Evolutionary conservation across 2,797 vertebrate genomes (phyloP), one percentile per base, ranked within the genome.

Genomic region (Megalops cyprinoides): DNA sequence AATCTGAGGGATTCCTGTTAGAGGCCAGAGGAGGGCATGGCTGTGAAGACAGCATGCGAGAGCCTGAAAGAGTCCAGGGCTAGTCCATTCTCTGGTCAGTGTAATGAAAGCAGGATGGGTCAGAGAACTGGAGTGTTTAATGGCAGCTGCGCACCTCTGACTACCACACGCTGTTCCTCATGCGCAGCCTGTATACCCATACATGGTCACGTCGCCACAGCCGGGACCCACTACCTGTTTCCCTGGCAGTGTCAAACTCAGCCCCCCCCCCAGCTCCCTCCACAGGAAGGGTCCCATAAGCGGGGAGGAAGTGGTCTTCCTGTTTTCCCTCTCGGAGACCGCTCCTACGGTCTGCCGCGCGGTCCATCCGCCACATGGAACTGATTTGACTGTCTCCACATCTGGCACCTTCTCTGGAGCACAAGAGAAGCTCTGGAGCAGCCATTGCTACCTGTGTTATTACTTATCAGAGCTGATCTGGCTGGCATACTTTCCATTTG

Each of bases 321-420:
- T 65, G 60, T 65, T 65, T 65, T 65, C 60, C 60, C 20, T 65
- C 60, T 65, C 60, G 7, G 60, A 65, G 31, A 37, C 31, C 12
- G 37, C 37, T 60, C 60, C 60, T 37, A 65, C 4, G 60, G 60
- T 31, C 14, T 1, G 4, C 60, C 37, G 60, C 28, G 31, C 31
- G 18, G 60, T 37, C 37, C 6, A 65, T 65, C 60, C 31, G 60
- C 28, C 60, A 65, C 31, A 37, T 65, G 60, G 60, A 65, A 37
- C 28, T 14, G 12, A 34, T 65, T 65, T 34, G 12, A 4, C 60
- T 31, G 14, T 12, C 28, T 31, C 28, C 12, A 65, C 60, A 65
- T 65, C 60, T 12, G 60, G 60, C 34, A 37, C 28, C 28, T 37
- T 65, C 31, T 15, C 28, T 15, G 60, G 28, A 12, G 12, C 60